Evolutionary conservation across 2,113 vertebrate genomes (phyloP).

Genomic region (Ciconia stormi): DNA sequence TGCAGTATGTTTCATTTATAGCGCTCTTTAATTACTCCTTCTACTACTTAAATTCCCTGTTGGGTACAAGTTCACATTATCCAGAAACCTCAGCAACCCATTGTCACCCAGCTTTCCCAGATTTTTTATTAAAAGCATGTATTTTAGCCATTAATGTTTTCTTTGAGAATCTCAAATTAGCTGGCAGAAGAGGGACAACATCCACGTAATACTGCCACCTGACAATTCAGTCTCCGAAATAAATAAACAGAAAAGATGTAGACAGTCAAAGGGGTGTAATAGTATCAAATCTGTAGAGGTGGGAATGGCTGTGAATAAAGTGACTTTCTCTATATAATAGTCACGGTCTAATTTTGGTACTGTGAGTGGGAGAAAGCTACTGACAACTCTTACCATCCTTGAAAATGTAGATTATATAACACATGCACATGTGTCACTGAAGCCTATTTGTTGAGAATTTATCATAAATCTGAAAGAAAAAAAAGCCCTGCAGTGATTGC

Average conservation of each 20-base stretch:
- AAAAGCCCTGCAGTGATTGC: neutral
- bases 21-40: neutral
- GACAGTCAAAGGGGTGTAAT: neutral
- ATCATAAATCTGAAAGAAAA: neutral
- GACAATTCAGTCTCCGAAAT: neutral
- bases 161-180: neutral
- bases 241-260: neutral
- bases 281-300: neutral
- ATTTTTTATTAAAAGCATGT: neutral
- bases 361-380: slow-evolving; percentile 11
- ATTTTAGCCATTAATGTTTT: neutral
- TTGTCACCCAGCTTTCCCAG: neutral
- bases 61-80: neutral
- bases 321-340: neutral
- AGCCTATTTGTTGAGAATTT: neutral
- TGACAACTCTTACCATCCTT: neutral
- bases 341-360: neutral
- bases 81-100: neutral
- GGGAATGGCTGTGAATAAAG: neutral
- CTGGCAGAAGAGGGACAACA: neutral
- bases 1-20: neutral
- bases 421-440: neutral
- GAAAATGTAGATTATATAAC: neutral
- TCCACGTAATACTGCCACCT: neutral
- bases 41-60: neutral